phyloP scores from a whole-genome alignment of 2,797 vertebrate genomes.

The Limnodromus scolopaceus region DNA sequence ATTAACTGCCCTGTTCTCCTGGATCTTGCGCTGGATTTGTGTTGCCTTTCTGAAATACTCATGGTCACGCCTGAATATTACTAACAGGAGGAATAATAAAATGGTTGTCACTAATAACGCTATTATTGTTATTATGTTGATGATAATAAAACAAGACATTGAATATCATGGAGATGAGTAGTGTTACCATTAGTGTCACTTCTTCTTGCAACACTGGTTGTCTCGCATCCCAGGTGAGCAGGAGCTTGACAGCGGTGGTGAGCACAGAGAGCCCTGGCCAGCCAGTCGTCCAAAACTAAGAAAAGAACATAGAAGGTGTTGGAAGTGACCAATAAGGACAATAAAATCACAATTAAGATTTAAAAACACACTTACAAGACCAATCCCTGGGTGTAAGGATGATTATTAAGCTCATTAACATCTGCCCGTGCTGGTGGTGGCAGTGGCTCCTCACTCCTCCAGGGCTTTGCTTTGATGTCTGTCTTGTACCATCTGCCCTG shows the following conservation, averaged over 20 bases:
- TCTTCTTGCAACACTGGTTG: background rate
- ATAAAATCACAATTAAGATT: background rate
- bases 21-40: slow-evolving; percentile 28
- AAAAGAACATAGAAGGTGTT: background rate
- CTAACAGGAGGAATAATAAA: slow-evolving; percentile 18
- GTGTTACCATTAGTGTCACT: background rate
- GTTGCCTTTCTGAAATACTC: slow-evolving; percentile 43
- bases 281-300: background rate
- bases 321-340: background rate
- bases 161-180: slow-evolving; percentile 16
- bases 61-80: slow-evolving; percentile 25
- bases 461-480: background rate
- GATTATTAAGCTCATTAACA: background rate
- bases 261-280: background rate
- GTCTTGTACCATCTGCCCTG: background rate
- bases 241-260: background rate
- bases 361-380: background rate
- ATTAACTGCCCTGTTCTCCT: slow-evolving; percentile 63
- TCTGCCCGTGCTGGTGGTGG: background rate
- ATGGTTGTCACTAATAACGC: slow-evolving; percentile 24
- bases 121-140: slow-evolving; percentile 23
- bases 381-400: background rate
- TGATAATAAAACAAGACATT: slow-evolving; percentile 37
- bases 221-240: background rate
- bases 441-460: background rate